Percentiles rank a stretch among this genome's conserved stretches.
phyloP scores from a whole-genome alignment of 2,888 invertebrate genomes.

The Empis livida region DNA sequence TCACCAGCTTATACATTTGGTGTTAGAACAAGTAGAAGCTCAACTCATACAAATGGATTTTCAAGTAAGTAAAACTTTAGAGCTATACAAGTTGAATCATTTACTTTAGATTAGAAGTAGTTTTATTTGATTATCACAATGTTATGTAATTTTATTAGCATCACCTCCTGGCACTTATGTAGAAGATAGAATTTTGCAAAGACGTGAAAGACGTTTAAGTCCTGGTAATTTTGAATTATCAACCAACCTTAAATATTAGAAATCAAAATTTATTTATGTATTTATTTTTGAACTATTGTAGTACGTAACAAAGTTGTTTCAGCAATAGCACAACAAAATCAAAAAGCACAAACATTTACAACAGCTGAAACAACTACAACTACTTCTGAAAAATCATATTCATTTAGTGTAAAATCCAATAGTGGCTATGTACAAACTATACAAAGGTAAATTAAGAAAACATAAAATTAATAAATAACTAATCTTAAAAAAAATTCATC shows the following conservation, averaged over 20 bases:
- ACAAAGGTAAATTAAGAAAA: constrained; percentile 24
- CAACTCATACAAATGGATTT: not conserved
- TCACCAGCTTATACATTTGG: constrained; percentile 36
- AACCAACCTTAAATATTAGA: not conserved
- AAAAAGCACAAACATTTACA: constrained; percentile 16
- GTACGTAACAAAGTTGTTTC: not conserved
- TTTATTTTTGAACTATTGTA: constrained; percentile 1
- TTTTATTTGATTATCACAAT: constrained; percentile 4
- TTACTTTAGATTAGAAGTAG: not conserved
- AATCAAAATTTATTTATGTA: not conserved
- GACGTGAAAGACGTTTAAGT: constrained; percentile 33
- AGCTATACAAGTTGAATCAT: constrained; percentile 3
- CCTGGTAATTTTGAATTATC: constrained; percentile 25
- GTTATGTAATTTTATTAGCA: constrained; percentile 5
- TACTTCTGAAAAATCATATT: constrained; percentile 30
- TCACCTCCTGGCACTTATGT: constrained; percentile 29
- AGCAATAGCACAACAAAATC: constrained; percentile 21
- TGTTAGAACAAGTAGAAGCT: not conserved
- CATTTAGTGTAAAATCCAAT: constrained; percentile 45
- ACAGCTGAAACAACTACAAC: constrained; percentile 13
- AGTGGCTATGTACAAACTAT: constrained; percentile 42
- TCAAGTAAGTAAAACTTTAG: constrained; percentile 1
- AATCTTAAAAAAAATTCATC: not conserved
- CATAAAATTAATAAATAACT: not conserved
- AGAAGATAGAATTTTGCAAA: constrained; percentile 33